Evolutionary conservation across 2,113 vertebrate species (phyloP).

Genomic region (Xenopus borealis): DNA sequence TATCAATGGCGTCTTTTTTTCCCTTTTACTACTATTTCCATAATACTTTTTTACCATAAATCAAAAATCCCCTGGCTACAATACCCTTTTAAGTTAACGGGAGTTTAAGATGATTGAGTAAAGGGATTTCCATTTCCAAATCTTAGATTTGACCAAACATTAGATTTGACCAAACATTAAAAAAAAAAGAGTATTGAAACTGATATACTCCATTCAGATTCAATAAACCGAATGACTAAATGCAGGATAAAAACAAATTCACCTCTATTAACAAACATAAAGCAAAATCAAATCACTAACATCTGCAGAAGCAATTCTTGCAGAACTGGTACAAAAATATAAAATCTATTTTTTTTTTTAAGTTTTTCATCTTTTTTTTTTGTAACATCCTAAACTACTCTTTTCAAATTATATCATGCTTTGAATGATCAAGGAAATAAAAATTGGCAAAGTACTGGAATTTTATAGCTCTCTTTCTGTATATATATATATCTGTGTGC

Average conservation of each 20-base stretch:
- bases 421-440: conserved; percentile 73
- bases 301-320: conserved; percentile 75
- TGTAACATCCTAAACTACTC: conserved; percentile 59
- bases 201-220: background rate
- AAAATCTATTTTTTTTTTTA: conserved; percentile 74
- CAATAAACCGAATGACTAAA: conserved; percentile 7
- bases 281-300: conserved; percentile 25
- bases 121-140: too few relatives aligned
- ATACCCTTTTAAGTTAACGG: too few relatives aligned
- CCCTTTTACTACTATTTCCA: too few relatives aligned
- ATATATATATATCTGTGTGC: conserved; percentile 68
- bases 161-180: too few relatives aligned
- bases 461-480: conserved; percentile 72
- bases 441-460: conserved; percentile 88
- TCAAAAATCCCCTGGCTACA: too few relatives aligned
- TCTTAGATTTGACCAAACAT: too few relatives aligned
- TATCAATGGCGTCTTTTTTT: too few relatives aligned
- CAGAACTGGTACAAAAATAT: conserved; percentile 88
- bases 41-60: too few relatives aligned
- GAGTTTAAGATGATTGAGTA: too few relatives aligned
- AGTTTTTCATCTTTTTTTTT: conserved; percentile 66
- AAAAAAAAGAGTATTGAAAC: too few relatives aligned
- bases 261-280: conserved; percentile 11
- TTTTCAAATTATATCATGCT: conserved; percentile 29
- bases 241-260: conserved; percentile 33